Evolutionary conservation across 2,797 vertebrate species (phyloP).

Genomic region (Vipera ursinii): DNA sequence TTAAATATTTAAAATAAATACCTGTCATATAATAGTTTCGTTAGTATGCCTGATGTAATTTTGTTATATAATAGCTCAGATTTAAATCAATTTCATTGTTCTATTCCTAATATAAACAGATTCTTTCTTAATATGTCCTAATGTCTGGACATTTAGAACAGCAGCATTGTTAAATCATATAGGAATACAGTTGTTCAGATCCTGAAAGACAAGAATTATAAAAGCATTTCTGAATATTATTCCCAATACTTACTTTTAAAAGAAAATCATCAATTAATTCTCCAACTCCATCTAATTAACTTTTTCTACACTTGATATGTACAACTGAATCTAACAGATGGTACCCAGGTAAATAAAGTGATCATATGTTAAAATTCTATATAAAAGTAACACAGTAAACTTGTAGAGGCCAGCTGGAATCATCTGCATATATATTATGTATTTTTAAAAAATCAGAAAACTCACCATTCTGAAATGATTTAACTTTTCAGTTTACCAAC

Average conservation of each 20-base stretch:
- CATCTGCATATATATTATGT: conserved; percentile 21
- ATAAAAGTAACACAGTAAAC: conserved; percentile 49
- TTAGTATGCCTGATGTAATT: not conserved
- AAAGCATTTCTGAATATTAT: conserved; percentile 27
- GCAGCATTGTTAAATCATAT: not conserved
- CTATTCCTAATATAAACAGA: not conserved
- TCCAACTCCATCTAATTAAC: conserved; percentile 63
- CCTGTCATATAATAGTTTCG: conserved; percentile 5
- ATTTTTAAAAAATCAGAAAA: conserved; percentile 16
- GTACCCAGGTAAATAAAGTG: conserved; percentile 38
- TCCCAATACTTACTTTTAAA: conserved; percentile 38
- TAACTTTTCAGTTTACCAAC: not conserved
- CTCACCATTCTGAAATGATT: not conserved
- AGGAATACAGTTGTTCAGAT: not conserved
- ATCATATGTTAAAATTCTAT: conserved; percentile 51
- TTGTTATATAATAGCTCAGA: conserved; percentile 6
- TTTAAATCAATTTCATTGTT: conserved; percentile 28
- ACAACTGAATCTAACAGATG: conserved; percentile 65
- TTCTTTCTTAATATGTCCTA: not conserved
- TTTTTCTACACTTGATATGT: conserved; percentile 57
- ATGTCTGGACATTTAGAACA: not conserved
- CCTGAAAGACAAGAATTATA: not conserved
- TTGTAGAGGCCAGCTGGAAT: conserved; percentile 39
- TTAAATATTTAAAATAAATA: not conserved
- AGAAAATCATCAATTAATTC: conserved; percentile 54